Evolutionary conservation across 2,797 vertebrate species (phyloP).

Genomic region (Sebastes nivosus): DNA sequence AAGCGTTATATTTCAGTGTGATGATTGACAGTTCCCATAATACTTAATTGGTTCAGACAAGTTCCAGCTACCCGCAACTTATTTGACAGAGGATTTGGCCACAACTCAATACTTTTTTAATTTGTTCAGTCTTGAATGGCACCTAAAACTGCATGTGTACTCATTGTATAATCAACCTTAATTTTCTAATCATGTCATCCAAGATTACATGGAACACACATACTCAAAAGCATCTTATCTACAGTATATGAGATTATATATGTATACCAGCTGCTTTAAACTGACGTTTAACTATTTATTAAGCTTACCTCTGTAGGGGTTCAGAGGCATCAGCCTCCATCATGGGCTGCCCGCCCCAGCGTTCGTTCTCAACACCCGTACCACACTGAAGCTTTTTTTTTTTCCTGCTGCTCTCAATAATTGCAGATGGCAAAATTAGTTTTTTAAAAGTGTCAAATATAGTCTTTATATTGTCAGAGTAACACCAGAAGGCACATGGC

Average conservation of each 20-base stretch:
- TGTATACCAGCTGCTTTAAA: neutral
- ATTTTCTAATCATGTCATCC: neutral
- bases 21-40: slow-evolving; percentile 1
- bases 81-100: neutral
- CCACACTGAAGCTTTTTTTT: neutral
- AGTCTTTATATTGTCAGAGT: neutral
- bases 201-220: neutral
- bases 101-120: neutral
- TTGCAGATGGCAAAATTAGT: slow-evolving; percentile 1
- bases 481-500: neutral
- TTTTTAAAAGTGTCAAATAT: slow-evolving; percentile 3
- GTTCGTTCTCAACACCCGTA: neutral
- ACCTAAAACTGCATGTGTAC: neutral
- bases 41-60: neutral
- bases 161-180: neutral
- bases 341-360: neutral
- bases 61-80: neutral
- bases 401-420: neutral
- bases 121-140: neutral
- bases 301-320: neutral
- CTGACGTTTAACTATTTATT: neutral
- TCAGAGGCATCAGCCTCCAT: neutral
- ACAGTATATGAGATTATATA: too few species aligned
- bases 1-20: neutral
- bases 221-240: neutral